Evolutionary conservation across 2,113 vertebrate genomes (phyloP), one percentile per base, ranked within the genome.

Genomic region (Vicugna pacos): DNA sequence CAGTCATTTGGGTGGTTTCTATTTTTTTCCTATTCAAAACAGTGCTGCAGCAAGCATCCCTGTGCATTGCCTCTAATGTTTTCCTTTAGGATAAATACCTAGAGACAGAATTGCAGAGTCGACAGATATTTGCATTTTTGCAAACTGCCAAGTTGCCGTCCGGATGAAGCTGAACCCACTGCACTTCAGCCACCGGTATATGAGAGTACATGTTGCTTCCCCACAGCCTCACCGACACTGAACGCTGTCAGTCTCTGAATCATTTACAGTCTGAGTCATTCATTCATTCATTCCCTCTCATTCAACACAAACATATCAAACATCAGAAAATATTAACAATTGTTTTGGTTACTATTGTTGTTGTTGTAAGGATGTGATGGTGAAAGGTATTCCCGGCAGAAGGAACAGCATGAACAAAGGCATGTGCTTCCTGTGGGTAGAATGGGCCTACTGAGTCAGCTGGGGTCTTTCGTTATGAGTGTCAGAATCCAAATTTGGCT

Each of bases 401-500:
- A 17, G 9, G 48, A 84, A n/a, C 22, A 2, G 50, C 30, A 1
- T 2, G 67, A 20, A 52, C 14, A 19, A 48, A 35, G 60, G 65
- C 42, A 1, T 0, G 0, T 67, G 72, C 32, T 32, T 64, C 54
- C 83, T 2, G 8, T 9, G 58, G 46, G 81, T 4, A 17, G 20
- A 64, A 69, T 4, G 42, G 28, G 3, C 46, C 20, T 17, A 2
- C 46, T 1, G 22, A 9, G 38, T 64, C 62, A 46, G 70, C 56
- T 8, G 2, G 38, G 50, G n/a, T 3, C 93, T 35, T 81, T 30
- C 10, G 79, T 32, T 32, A 0, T 54, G 50, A 84, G 72, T 30
- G 35, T 75, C 46, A 11, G 86, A 54, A 8, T 60, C 52, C 75
- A 38, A 1, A 20, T 12, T 5, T 3, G 81, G n/a, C 80, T 48